These are phyloP conservation scores for Dolichallabes microphthalmus DNA, from an alignment of 2,113 vertebrate species.

Conservation along the genomic window DNA sequence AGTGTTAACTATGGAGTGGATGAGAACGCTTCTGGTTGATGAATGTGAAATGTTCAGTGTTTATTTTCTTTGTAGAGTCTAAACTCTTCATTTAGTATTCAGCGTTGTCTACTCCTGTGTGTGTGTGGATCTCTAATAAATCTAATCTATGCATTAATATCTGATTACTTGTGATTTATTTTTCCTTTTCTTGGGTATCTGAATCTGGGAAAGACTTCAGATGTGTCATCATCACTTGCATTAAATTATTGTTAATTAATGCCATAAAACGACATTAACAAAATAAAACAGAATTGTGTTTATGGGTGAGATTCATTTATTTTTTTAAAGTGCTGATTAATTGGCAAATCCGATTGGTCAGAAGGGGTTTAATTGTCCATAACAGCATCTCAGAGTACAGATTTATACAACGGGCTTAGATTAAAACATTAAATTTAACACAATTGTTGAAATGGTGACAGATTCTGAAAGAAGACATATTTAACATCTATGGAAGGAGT, in stretches of 20 bases:
- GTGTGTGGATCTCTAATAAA: conserved; percentile 7
- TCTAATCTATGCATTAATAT: not conserved
- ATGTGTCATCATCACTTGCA: not conserved
- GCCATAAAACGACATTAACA: not conserved
- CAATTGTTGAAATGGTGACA: not conserved
- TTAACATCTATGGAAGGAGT: not conserved
- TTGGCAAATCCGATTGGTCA: not conserved
- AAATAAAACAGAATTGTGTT: not conserved
- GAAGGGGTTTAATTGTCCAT: not conserved
- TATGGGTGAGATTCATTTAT: not conserved
- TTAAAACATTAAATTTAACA: not conserved
- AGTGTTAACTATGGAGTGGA: not conserved
- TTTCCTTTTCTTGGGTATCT: not conserved
- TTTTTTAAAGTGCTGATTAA: not conserved
- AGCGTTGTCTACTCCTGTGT: not conserved
- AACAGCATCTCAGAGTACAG: not conserved
- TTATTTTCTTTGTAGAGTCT: not conserved
- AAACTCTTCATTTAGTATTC: not conserved
- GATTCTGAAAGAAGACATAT: not conserved
- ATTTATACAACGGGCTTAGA: not conserved
- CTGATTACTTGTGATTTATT: not conserved
- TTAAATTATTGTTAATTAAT: not conserved
- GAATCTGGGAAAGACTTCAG: not conserved
- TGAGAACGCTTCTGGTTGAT: not conserved
- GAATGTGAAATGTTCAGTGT: not conserved